These are phyloP conservation scores for Phanerotoma sp. DNA, from an alignment of 2,888 invertebrate genomes.

Conservation along the genomic window DNA sequence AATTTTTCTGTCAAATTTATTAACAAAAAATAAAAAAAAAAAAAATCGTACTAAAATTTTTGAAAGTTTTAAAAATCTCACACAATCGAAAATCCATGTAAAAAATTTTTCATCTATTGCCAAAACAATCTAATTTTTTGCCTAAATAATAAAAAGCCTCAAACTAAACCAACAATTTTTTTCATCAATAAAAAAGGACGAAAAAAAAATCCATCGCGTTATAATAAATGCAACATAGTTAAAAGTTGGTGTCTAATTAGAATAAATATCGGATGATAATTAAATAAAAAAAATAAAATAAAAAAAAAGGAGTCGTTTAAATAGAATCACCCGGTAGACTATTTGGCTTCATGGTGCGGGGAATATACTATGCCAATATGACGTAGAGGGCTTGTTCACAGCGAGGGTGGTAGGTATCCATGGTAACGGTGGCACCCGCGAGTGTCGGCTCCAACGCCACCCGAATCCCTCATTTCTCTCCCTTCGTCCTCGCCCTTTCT, in stretches of 20 bases:
- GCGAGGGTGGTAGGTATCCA: conserved; percentile 60
- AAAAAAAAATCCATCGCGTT: too few relatives aligned
- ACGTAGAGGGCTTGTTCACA: conserved; percentile 55
- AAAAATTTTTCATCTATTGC: too few relatives aligned
- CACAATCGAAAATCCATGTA: too few relatives aligned
- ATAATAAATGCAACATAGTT: neutral
- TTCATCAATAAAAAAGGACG: too few relatives aligned
- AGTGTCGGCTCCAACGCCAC: conserved; percentile 63
- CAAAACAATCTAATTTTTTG: too few relatives aligned
- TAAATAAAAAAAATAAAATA: neutral
- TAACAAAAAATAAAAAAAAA: too few relatives aligned
- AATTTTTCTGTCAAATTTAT: too few relatives aligned
- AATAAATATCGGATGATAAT: neutral
- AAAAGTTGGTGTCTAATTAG: neutral
- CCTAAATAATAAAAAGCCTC: too few relatives aligned
- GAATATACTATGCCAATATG: conserved; percentile 38
- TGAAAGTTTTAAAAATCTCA: too few relatives aligned
- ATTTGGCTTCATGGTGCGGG: conserved; percentile 38
- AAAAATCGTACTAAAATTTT: too few relatives aligned
- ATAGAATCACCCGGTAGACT: conserved; percentile 35
- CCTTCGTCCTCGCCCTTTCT: conserved; percentile 23
- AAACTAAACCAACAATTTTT: too few relatives aligned
- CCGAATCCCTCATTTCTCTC: conserved; percentile 57
- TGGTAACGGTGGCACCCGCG: conserved; percentile 66
- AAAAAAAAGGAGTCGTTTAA: neutral